Evolutionary conservation across 2,113 vertebrate genomes (phyloP).

Genomic region (Nyctibius bracteatus): DNA sequence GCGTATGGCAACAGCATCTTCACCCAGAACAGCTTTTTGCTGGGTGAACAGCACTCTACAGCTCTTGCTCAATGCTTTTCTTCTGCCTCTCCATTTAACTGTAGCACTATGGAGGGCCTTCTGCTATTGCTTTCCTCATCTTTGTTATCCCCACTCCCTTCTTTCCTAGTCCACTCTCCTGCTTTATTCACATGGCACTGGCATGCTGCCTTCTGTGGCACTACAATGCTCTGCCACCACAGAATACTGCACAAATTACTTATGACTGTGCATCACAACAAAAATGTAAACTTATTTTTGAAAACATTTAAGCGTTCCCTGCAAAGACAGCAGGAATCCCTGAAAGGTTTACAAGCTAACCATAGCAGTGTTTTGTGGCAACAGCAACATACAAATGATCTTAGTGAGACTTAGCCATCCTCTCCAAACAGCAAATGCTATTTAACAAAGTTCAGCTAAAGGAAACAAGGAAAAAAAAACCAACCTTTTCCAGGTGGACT

Average conservation of each 20-base stretch:
- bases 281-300: not conserved
- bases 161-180: not conserved
- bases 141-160: not conserved
- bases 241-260: not conserved
- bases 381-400: fast-evolving
- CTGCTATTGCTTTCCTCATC: not conserved
- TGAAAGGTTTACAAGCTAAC: not conserved
- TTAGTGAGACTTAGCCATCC: not conserved
- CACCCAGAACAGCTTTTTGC: not conserved
- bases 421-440: not conserved
- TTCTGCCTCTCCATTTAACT: not conserved
- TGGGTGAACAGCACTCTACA: not conserved
- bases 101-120: not conserved
- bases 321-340: not conserved
- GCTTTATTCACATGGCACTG: not conserved
- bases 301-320: not conserved
- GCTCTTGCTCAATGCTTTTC: not conserved
- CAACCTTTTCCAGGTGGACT: not conserved
- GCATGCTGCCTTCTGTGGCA: not conserved
- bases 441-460: not conserved
- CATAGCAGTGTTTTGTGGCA: not conserved
- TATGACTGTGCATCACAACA: fast-evolving
- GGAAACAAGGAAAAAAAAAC: not conserved
- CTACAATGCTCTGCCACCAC: not conserved
- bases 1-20: not conserved